Base-by-base conservation (phyloP, 2,797 vertebrate genomes). In the Mycteria americana region DNA sequence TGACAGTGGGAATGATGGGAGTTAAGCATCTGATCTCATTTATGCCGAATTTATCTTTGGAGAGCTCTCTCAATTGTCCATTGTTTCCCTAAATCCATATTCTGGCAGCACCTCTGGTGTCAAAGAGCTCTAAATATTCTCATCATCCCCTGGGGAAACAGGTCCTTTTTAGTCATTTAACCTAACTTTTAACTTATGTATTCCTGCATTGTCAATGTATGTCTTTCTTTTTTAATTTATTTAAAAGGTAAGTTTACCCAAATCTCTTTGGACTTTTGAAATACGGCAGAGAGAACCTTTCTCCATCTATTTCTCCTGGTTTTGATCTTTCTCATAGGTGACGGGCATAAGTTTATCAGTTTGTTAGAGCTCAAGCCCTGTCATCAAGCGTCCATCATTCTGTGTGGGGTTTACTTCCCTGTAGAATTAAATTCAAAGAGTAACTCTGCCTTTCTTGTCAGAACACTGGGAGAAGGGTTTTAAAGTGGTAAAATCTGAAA, bases 71-170 rank as follows among this genome's bases (percentile, higher is more conserved):
- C 93, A 93, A 92, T 95, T 95, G 91, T 96, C 81, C 87, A 95
- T 96, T 97, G 95, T 97, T 97, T 96, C 73, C 72, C 54, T 91
- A 97, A 97, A 96, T 97, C 96, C 96, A 28, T 62, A 85, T 95
- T 97, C 86, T 97, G 95, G 95, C 93, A 96, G 89, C 85, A 93
- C 35, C 37, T 89, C 81, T 91, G 69, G 93, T 96, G 93, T 95
- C 72, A 83, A 89, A 92, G 62, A 89, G 37, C 76, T 95, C 80
- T 81, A 94, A 92, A 89, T 94, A 93, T 94, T 95, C 93, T 92
- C 95, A 95, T 27, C 72, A 78, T 75, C 15, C 92, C 35, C 27
- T 17, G 68, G 84, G 78, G 90, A 93, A 83, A 85, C 48, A 91
- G 90, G 81, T 96, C 84, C 60, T 85, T 50, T 95, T 92, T 91